Conservation (phyloP, 2,797 vertebrate genomes). For the Orientallactaga sibirica region DNA sequence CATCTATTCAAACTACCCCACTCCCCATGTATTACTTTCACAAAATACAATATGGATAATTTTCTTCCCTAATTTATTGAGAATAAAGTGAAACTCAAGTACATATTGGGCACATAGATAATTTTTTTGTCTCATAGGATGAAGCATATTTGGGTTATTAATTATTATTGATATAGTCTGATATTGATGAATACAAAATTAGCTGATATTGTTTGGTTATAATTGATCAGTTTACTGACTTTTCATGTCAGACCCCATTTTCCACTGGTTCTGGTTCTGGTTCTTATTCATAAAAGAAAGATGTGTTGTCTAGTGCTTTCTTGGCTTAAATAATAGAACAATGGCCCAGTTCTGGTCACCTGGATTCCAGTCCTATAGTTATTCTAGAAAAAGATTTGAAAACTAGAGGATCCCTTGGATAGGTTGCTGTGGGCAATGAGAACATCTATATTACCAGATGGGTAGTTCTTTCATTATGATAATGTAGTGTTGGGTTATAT, state of each 20-base stretch:
- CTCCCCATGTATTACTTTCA: neutral
- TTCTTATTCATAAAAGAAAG: conserved; percentile 45
- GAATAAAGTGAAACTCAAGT: conserved; percentile 24
- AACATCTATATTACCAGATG: neutral
- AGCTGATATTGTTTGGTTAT: neutral
- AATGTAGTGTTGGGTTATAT: neutral
- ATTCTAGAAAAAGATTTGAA: neutral
- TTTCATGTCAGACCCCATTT: neutral
- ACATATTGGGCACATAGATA: neutral
- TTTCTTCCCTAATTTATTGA: conserved; percentile 20
- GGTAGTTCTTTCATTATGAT: conserved; percentile 8
- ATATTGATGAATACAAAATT: neutral
- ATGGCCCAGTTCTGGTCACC: neutral
- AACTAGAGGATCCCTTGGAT: neutral
- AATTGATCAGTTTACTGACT: conserved; percentile 18
- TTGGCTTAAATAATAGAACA: neutral
- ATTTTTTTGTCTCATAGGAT: conserved; percentile 12
- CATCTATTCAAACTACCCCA: too few species aligned
- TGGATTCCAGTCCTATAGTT: neutral
- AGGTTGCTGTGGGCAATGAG: neutral
- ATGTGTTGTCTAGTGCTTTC: neutral
- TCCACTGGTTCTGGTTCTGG: neutral
- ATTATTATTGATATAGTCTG: neutral
- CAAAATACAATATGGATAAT: conserved; percentile 16
- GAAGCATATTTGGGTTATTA: conserved; percentile 30